Evolutionary conservation across 2,797 vertebrate species (phyloP), one percentile per base, ranked within the genome.

Genomic region (Spinibarbus caldwelli): DNA sequence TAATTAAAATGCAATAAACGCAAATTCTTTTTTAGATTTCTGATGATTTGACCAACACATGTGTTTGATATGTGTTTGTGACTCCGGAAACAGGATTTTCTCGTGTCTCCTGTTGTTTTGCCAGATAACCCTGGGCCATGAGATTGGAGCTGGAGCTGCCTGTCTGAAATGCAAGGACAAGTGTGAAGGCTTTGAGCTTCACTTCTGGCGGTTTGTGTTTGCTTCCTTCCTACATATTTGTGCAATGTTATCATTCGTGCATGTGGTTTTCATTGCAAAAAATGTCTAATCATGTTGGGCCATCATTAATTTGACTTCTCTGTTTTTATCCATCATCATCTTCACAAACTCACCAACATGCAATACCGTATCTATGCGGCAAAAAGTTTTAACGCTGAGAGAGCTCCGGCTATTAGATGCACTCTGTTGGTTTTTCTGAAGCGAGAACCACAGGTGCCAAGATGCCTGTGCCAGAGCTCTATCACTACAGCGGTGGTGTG

Each of bases 151-250:
- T 31, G 98, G 98, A 91, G 97, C 98, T 0, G 90, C 96, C 34
- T 99, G 98, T 90, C 93, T 99, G 86, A 99, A 98, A 90, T 99
- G 98, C 93, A 98, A 97, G 92, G 97, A 99, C 72, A 99, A 98
- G 90, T 99, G 98, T 80, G 96, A 97, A 92, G 98, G 98, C 71
- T 99, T 99, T 57, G 98, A 99, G 90, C 96, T 99, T 88, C 98
- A 99, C 86, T 99, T 97, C 93, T 99, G 98, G 98, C 98, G 98
- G 98, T 99, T 92, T 93, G 96, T 94, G 76, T 64, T 3, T 2
- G 11, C 31, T 54, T 85, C 41, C 9, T 64, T 52, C 21, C 29
- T 72, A 12, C 11, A 14, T 26, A 21, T 64, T 57, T 54, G 45
- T 36, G 47, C 11, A 45, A 21, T 34, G 36, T 26, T 34, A 2